Evolutionary conservation across 2,113 vertebrate genomes (phyloP), one percentile per base, ranked within the genome.

Genomic region (Saccopteryx leptura): DNA sequence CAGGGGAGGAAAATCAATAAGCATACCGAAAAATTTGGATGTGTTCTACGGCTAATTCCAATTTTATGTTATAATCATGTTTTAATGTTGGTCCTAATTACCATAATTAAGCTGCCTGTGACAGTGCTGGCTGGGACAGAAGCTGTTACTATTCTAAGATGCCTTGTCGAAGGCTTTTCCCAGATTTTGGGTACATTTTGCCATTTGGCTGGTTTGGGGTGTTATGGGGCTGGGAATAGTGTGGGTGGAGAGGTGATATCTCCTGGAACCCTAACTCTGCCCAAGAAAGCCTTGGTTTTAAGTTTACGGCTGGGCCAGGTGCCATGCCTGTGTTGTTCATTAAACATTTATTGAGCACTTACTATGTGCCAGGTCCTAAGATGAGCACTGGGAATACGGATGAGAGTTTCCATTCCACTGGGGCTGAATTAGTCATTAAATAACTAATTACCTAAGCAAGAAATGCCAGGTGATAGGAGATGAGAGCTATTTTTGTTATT

Each of bases 51-150:
- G 97, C 93, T 98, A 98, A 98, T 98, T 98, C 97, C 96, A 97
- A 98, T 98, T 98, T 98, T 98, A 98, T 98, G 91, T 98, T 98
- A 98, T 98, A 98, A 98, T 98, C 98, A 97, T 92, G 97, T 98
- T 98, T 98, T 98, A 98, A 98, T 97, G 97, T 97, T 97, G 98
- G 95, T 97, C 96, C 98, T 98, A 98, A 98, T 98, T 97, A 97
- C 97, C 98, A 97, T 98, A 98, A 98, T 98, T 98, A 98, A 98
- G 97, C 97, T 97, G 97, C 97, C 96, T 95, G 96, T 97, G 97
- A 96, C 91, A 96, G 97, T 54, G 21, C 93, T 90, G 96, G 97
- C 95, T 96, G 39, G 96, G 81, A 97, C 97, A 98, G 97, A 98
- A 97, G 91, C 96, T 87, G 75, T 86, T 91, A 68, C 87, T 91